Evolutionary conservation across 92 coral and sea anemone genomes (phyloP), one percentile per base, ranked within the genome.

Genomic region (Muricea muricata): DNA sequence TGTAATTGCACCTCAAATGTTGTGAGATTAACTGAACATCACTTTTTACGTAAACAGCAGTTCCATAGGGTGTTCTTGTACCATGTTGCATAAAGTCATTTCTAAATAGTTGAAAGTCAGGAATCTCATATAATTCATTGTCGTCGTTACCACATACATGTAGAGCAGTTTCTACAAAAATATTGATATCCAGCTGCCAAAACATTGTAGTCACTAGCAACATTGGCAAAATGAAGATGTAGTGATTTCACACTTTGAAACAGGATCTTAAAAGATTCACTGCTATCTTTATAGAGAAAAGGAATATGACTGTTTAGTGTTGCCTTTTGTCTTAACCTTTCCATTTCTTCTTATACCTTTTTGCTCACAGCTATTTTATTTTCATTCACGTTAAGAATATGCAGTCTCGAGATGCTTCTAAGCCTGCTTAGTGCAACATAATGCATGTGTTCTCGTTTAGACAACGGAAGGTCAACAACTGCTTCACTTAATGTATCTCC

Each of bases 401-500:
- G 87, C 25, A 88, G 26, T 40, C 23, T 61, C 37, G 91, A 75
- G 35, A 77, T 83, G 57, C 84, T 88, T 83, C 84, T 61, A 1
- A 88, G 84, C 37, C 87, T 39, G 52, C 88, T 88, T 14, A 88
- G 78, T 21, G 78, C 88, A 73, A 87, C 91, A 40, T 82, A 82
- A 58, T 87, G 91, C 88, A 87, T 87, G 23, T 87, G 91, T 6
- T 87, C 84, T 35, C 82, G 83, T 33, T 75, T 65, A 11, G 84
- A 73, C 0, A 80, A 32, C 34, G 91, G 88, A 66, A 84, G 79
- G 42, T 89, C 89, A 54, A 85, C 86, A 55, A 89, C 89, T 65
- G 91, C 91, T 52, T 84, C 68, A 83, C 52, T 39, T 26, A 88
- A 65, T 65, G 91, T 77, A 63, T 75, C 85, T 18, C 91, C 91